Evolutionary conservation across 2,113 vertebrate species (phyloP).

Genomic region (Tupaia chinensis): DNA sequence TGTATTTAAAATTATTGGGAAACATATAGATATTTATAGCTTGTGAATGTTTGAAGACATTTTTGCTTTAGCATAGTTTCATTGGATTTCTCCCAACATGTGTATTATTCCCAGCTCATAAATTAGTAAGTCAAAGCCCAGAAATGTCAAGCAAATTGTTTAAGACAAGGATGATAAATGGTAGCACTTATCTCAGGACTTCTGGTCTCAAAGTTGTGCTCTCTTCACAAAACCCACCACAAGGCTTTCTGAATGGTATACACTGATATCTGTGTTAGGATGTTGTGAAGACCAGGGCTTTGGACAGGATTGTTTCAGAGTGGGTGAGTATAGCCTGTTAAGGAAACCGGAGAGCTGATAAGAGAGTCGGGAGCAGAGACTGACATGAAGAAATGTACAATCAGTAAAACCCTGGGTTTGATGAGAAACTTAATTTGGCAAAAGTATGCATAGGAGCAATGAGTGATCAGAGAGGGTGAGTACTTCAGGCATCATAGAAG

Average conservation of each 20-base stretch:
- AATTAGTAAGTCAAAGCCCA: neutral
- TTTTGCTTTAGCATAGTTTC: neutral
- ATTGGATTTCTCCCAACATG: neutral
- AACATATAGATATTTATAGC: neutral
- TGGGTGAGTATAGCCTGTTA: too few species aligned
- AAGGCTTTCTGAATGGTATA: neutral
- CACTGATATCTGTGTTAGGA: neutral
- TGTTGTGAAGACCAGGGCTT: neutral
- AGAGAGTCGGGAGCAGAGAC: neutral
- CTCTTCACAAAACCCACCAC: neutral
- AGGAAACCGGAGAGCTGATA: neutral
- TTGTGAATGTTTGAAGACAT: neutral
- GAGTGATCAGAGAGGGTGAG: neutral
- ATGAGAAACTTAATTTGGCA: neutral
- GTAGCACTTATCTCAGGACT: neutral
- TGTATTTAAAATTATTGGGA: neutral
- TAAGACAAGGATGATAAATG: neutral
- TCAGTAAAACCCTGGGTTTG: too few species aligned
- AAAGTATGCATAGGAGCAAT: neutral
- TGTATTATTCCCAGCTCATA: neutral
- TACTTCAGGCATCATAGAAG: neutral
- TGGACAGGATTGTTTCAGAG: neutral
- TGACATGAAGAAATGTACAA: neutral
- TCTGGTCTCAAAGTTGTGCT: neutral
- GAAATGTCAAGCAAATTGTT: neutral